phyloP scores from a whole-genome alignment of 2,888 invertebrate species.

The Petrolisthes manimaculis region DNA sequence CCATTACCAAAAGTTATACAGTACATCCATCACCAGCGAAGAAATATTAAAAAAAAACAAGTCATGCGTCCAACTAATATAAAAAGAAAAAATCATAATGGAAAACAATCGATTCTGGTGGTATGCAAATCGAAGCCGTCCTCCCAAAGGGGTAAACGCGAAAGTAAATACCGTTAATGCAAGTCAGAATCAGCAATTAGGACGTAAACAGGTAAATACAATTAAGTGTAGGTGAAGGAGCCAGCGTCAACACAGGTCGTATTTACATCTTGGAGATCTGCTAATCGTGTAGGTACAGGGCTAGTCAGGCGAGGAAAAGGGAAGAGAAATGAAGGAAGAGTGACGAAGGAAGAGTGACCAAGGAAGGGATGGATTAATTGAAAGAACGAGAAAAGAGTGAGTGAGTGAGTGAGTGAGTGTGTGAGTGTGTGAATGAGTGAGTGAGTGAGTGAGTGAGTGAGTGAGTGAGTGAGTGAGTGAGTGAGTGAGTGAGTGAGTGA shows the following conservation, averaged over 20 bases:
- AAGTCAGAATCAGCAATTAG: conserved; percentile 12
- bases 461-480: background rate
- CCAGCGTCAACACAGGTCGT: background rate
- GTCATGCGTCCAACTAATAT: background rate
- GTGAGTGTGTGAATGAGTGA: background rate
- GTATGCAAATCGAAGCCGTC: too few relatives aligned
- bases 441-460: background rate
- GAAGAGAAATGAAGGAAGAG: background rate
- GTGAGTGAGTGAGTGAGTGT: background rate
- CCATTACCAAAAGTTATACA: too few relatives aligned
- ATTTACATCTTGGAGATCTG: conserved; percentile 2
- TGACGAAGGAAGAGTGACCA: background rate
- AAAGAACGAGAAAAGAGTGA: background rate
- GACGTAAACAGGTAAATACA: conserved; percentile 8
- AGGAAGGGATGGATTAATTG: background rate
- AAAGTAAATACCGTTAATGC: conserved; percentile 8
- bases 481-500: background rate
- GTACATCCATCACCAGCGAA: too few relatives aligned
- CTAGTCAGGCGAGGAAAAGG: background rate
- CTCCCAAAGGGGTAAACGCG: background rate
- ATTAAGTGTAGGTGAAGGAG: conserved; percentile 6
- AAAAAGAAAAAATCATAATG: too few relatives aligned
- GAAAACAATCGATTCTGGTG: too few relatives aligned
- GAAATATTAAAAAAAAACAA: background rate
- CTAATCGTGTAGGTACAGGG: background rate